A percentile compares a stretch with the other conserved stretches of the same genome.
Evolutionary conservation across 2,888 invertebrate genomes (phyloP).

Genomic region (Ischnura elegans): DNA sequence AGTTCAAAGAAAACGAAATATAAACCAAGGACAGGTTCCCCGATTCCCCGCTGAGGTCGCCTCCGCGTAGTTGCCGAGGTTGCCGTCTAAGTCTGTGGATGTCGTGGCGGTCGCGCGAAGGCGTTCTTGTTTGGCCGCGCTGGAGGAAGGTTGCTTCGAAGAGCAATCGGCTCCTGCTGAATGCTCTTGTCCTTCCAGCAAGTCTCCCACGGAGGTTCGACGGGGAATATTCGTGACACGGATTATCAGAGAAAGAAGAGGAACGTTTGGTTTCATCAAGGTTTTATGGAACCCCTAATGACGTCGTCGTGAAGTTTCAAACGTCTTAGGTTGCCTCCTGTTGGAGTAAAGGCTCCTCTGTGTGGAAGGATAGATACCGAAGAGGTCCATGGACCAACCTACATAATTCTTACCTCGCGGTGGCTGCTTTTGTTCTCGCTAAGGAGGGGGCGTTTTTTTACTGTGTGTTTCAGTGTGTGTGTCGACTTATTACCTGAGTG

Average conservation of each 20-base stretch:
- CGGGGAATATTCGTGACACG: not conserved
- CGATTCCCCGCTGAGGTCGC: conserved; percentile 39
- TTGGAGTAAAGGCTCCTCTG: not conserved
- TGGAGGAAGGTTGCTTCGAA: not conserved
- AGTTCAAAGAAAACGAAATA: not conserved
- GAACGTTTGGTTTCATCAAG: not conserved
- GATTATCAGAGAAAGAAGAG: not conserved
- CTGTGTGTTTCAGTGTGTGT: not conserved
- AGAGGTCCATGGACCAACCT: too few species aligned
- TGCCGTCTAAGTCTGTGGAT: not conserved
- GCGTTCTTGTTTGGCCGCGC: not conserved
- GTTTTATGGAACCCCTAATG: not conserved
- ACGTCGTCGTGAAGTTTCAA: not conserved
- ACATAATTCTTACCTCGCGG: not conserved
- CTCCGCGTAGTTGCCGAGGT: conserved; percentile 10
- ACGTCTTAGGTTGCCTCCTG: not conserved
- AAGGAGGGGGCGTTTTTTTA: not conserved
- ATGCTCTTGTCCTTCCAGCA: not conserved
- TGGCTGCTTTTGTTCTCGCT: too few species aligned
- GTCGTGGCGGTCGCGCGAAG: not conserved
- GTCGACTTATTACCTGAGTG: not conserved
- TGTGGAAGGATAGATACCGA: not conserved
- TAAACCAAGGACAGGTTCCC: conserved; percentile 38
- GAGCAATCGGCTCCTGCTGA: not conserved
- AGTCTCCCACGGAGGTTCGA: not conserved